A percentile compares a stretch with the other conserved stretches of the same genome.
Evolutionary conservation across 1,140 invertebrate species (phyloP).

Genomic region (Ericerus pela): DNA sequence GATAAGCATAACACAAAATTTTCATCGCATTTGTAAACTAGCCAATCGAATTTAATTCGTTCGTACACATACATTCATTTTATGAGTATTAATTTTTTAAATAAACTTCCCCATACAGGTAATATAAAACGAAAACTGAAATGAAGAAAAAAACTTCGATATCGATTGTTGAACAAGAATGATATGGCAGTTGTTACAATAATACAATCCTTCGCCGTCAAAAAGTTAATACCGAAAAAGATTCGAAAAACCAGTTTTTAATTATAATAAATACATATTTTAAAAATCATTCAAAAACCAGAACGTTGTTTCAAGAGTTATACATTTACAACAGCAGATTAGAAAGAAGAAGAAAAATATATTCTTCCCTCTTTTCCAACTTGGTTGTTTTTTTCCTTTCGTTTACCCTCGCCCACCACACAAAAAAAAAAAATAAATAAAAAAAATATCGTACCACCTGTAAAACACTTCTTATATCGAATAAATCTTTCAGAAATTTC

Average conservation of each 20-base stretch:
- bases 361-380: neutral
- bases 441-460: neutral
- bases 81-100: too few relatives aligned
- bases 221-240: conserved; percentile 2
- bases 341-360: conserved; percentile 5
- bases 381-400: neutral
- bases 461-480: conserved; percentile 7
- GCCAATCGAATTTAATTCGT: too few relatives aligned
- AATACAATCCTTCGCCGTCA: too few relatives aligned
- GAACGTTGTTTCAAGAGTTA: neutral
- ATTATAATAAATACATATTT: conserved; percentile 12
- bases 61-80: too few relatives aligned
- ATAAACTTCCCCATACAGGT: too few relatives aligned
- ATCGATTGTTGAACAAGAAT: too few relatives aligned
- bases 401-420: neutral
- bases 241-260: conserved; percentile 5
- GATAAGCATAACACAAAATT: too few relatives aligned
- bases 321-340: neutral
- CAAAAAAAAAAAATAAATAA: too few relatives aligned
- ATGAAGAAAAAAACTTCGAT: too few relatives aligned
- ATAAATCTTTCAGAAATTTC: conserved; percentile 10
- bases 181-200: too few relatives aligned
- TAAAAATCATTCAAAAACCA: conserved; percentile 2
- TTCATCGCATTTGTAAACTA: too few relatives aligned
- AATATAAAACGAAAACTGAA: too few relatives aligned